Conservation (phyloP, 2,888 invertebrate species). For the Omphaloscelis lunosa region DNA sequence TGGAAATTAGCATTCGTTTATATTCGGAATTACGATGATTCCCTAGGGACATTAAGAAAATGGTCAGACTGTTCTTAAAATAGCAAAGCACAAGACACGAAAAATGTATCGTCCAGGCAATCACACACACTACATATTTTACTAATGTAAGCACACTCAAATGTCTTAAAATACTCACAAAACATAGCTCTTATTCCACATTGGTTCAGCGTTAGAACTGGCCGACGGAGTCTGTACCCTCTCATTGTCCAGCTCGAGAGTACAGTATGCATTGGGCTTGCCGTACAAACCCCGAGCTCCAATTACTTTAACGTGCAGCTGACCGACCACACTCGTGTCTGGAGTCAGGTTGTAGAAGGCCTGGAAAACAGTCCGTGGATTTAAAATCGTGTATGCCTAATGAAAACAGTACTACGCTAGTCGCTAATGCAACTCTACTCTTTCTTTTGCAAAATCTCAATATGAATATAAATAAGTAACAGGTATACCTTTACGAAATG, state of each 20-base stretch:
- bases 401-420: not conserved
- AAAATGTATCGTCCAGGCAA: not conserved
- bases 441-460: not conserved
- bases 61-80: not conserved
- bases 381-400: not conserved
- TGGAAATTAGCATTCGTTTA: too few relatives aligned
- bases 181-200: conserved; percentile 83
- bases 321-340: conserved; percentile 79
- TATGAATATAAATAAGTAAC: not conserved
- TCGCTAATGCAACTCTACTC: too few relatives aligned
- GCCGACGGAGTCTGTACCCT: conserved; percentile 80
- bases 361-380: conserved; percentile 59
- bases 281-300: conserved; percentile 80
- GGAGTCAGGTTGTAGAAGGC: conserved; percentile 71
- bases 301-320: conserved; percentile 81
- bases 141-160: not conserved
- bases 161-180: conserved; percentile 78
- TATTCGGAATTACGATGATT: too few relatives aligned
- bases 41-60: too few relatives aligned
- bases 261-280: conserved; percentile 81
- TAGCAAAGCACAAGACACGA: not conserved
- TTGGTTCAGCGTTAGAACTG: conserved; percentile 73
- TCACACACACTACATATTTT: not conserved
- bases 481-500: not conserved
- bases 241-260: conserved; percentile 84